These are phyloP conservation scores for Fistularia commersonii DNA, from an alignment of 2,797 vertebrate genomes.

Conservation along the genomic window DNA sequence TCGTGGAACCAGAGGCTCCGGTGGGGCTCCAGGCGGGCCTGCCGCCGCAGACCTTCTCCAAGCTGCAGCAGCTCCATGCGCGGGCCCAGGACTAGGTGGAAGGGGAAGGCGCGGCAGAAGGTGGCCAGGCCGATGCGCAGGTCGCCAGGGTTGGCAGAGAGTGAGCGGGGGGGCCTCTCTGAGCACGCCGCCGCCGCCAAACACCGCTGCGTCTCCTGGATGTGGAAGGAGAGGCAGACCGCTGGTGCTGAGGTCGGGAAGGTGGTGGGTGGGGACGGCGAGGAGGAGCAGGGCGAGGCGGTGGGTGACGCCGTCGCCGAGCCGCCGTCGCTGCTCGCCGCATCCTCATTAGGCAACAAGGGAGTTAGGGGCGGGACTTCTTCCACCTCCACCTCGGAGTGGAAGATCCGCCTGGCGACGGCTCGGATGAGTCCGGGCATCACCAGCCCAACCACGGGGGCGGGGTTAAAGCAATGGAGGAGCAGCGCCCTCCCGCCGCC, in stretches of 20 bases:
- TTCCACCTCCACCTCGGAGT: constrained; percentile 87
- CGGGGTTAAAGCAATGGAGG: constrained; percentile 93
- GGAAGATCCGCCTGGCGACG: constrained; percentile 89
- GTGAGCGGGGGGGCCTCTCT: constrained; percentile 72
- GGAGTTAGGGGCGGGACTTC: constrained; percentile 83
- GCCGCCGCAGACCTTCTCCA: constrained; percentile 90
- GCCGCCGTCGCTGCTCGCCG: constrained; percentile 56
- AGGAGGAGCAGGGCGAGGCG: constrained; percentile 73
- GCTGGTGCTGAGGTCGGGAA: constrained; percentile 50
- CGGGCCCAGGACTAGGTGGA: constrained; percentile 93
- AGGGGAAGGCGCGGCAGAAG: constrained; percentile 96
- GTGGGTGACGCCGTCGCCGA: constrained; percentile 61
- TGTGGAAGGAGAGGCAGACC: constrained; percentile 72
- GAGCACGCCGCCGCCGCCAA: constrained; percentile 68
- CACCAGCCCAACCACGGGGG: constrained; percentile 89
- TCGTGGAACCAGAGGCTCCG: constrained; percentile 87
- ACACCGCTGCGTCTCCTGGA: constrained; percentile 72
- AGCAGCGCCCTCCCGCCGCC: constrained; percentile 68
- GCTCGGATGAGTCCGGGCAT: constrained; percentile 94
- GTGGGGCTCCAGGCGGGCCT: constrained; percentile 85
- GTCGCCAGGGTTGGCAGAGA: constrained; percentile 86
- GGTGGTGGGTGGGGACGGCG: constrained; percentile 73
- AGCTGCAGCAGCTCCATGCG: constrained; percentile 92
- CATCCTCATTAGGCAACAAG: constrained; percentile 75
- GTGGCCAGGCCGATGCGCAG: constrained; percentile 91